phyloP scores from a whole-genome alignment of 2,113 vertebrate species.

The Felis catus region DNA sequence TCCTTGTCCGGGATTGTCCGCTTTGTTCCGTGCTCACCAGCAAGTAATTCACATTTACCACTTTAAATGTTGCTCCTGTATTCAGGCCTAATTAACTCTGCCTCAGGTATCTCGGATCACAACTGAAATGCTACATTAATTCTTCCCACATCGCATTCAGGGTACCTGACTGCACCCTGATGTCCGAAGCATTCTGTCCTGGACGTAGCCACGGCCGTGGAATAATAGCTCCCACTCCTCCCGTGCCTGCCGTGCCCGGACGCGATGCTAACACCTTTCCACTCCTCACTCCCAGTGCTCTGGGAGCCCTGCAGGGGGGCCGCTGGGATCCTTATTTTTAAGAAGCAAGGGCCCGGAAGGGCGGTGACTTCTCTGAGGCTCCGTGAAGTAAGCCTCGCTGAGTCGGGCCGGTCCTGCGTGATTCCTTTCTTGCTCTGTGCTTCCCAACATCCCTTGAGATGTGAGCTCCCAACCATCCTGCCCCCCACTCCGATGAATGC shows the following conservation, averaged over 20 bases:
- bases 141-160: neutral
- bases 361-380: neutral
- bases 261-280: too few relatives aligned
- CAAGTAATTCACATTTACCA: neutral
- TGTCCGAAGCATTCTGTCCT: neutral
- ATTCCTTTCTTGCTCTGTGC: too few relatives aligned
- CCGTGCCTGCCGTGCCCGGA: rapidly evolving
- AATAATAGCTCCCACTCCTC: neutral
- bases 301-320: neutral
- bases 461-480: neutral
- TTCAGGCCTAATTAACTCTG: constrained; percentile 11
- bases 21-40: neutral
- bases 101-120: neutral
- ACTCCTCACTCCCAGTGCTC: neutral
- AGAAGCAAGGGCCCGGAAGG: neutral
- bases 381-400: too few relatives aligned
- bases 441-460: too few relatives aligned
- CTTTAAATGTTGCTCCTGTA: neutral
- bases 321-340: rapidly evolving
- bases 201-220: neutral
- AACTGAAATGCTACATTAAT: neutral
- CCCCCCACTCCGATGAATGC: rapidly evolving
- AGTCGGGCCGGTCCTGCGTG: neutral
- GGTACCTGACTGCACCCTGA: neutral
- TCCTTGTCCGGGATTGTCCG: neutral